Percentiles rank a stretch among this genome's conserved stretches.
phyloP scores from a whole-genome alignment of 2,888 invertebrate species.

The Frankliniella intonsa region DNA sequence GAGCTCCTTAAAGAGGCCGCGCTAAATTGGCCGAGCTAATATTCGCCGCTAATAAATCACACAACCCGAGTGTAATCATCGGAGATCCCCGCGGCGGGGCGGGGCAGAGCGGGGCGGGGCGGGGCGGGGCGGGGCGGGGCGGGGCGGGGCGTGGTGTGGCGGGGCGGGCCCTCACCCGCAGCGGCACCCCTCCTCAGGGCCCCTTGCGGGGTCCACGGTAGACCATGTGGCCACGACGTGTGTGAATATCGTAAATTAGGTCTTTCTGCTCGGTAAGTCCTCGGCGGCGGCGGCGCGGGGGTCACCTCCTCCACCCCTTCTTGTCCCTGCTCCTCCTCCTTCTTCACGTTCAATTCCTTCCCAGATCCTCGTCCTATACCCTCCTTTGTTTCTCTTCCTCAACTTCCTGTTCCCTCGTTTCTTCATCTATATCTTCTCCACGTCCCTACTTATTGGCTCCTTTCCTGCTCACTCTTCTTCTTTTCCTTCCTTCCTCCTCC shows the following conservation, averaged over 20 bases:
- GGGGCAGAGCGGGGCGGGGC: neutral
- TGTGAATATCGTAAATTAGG: slow-evolving; percentile 13
- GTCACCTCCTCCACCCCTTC: neutral
- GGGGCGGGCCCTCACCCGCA: neutral
- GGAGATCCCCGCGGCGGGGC: neutral
- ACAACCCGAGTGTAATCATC: neutral
- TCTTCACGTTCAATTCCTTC: no score
- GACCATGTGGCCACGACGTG: slow-evolving; percentile 13
- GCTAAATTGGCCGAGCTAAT: slow-evolving; percentile 1
- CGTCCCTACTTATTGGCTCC: no score
- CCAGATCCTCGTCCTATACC: no score
- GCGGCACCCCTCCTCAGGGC: neutral
- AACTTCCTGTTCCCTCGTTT: no score
- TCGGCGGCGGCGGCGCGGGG: neutral
- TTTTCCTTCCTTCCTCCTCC: no score
- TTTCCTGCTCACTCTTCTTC: no score
- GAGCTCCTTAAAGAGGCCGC: neutral
- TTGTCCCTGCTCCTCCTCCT: neutral
- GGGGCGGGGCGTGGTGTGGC: no score
- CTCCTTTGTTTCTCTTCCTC: no score
- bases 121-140: neutral
- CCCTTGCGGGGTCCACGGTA: neutral
- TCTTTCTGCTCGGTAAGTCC: slow-evolving; percentile 3
- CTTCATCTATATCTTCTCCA: no score
- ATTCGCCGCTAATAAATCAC: slow-evolving; percentile 6